Evolutionary conservation across 2,888 invertebrate genomes (phyloP), one percentile per base, ranked within the genome.

Genomic region (Philhelius pedissequus): DNA sequence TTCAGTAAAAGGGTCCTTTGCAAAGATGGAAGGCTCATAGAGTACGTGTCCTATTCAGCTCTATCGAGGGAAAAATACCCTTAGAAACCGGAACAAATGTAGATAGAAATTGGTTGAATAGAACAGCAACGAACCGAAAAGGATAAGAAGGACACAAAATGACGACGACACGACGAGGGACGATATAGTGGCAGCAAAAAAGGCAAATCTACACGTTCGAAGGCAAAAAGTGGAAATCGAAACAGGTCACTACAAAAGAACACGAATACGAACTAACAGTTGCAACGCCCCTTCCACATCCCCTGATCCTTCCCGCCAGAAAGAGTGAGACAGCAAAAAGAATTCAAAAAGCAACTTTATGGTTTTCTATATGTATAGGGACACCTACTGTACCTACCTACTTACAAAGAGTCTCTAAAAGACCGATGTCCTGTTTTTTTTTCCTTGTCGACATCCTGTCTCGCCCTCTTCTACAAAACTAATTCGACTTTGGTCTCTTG

Each of bases 21-120:
- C 13, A 48, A 22, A 22, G 2, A 48, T 22, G 20, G 11, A 35
- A 35, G 27, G 7, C 52, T 43, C 25, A 69, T 45, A 45, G 62
- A 35, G 40, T 50, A 69, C 25, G 25, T 64, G 45, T 40, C 27
- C 30, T 45, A 62, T 62, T 62, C 62, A 48, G 35, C 48, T 40
- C 18, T 30, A 32, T n/a, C 20, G 30, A 22, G 32, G 32, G 35
- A 27, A 62, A 66, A 58, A 38, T 66, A 45, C 60, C 56, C 77
- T 43, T 43, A 70, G 27, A 81, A 70, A 75, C 81, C 76, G 71
- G 35, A 77, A 62, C 77, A 62, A 81, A 81, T 56, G 70, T 54
- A 52, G 64, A 38, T 73, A 58, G 64, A 71, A 77, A 73, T 82
- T 66, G 76, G 64, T 71, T 77, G 71, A 81, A 50, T 81, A 50